Conservation (phyloP, 2,113 vertebrate genomes). For the Charadrius vociferus region DNA sequence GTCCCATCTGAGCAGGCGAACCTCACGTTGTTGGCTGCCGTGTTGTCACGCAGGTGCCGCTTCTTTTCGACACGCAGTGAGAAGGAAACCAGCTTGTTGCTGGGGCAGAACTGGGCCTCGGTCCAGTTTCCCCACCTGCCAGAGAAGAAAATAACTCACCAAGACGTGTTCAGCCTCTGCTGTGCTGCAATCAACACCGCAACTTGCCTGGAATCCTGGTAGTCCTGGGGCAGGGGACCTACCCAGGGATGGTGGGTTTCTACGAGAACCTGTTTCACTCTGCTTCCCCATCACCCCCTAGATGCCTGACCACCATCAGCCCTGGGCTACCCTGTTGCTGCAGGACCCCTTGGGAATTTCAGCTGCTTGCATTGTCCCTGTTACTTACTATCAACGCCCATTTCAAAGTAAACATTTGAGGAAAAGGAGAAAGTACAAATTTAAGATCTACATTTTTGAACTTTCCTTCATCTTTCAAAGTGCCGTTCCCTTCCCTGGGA, state of each 20-base stretch:
- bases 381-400: not conserved
- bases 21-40: not conserved
- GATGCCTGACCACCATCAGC: not conserved
- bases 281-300: not conserved
- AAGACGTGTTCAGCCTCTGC: not conserved
- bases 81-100: constrained; percentile 46
- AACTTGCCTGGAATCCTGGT: too few relatives aligned
- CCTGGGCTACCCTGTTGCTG: not conserved
- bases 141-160: not conserved
- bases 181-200: rapidly evolving
- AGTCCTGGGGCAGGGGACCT: not conserved
- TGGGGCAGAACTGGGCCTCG: constrained; percentile 21
- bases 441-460: not conserved
- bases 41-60: not conserved
- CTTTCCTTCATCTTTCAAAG: not conserved
- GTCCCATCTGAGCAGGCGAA: not conserved
- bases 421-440: not conserved
- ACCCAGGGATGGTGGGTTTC: not conserved
- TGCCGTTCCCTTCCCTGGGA: not conserved
- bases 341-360: not conserved
- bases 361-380: not conserved
- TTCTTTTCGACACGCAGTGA: not conserved
- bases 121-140: constrained; percentile 68
- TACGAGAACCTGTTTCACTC: not conserved
- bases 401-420: not conserved